phyloP scores from a whole-genome alignment of 2,888 invertebrate genomes.

The Leptinotarsa rubiginosa region DNA sequence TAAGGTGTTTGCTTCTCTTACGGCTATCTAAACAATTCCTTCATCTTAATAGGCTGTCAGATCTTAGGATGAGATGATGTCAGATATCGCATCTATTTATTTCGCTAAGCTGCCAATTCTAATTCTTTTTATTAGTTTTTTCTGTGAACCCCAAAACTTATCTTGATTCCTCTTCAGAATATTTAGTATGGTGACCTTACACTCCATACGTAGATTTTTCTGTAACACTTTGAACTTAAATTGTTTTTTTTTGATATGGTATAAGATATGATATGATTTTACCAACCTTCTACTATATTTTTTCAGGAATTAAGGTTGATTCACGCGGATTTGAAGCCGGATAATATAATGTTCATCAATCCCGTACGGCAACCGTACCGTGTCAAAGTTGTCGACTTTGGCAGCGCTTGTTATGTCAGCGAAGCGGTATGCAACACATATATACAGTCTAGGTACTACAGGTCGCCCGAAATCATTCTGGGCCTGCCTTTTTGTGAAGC shows the following conservation, averaged over 20 bases:
- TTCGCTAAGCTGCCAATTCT: no score
- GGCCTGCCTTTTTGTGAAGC: conserved; percentile 99
- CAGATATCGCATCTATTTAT: no score
- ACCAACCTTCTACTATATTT: conserved; percentile 32
- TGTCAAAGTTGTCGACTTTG: conserved; percentile 99
- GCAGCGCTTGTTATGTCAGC: conserved; percentile 98
- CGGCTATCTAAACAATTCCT: no score
- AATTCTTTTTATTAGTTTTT: no score
- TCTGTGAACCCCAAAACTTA: no score
- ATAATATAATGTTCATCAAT: conserved; percentile 99
- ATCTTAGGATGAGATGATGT: no score
- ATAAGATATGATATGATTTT: neutral
- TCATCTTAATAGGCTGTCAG: no score
- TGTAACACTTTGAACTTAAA: no score
- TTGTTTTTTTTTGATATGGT: conserved; percentile 67
- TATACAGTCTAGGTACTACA: conserved; percentile 98
- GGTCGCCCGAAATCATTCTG: conserved; percentile 96
- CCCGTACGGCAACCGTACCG: conserved; percentile 97
- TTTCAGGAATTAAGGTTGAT: conserved; percentile 96
- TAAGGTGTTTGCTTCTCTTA: no score
- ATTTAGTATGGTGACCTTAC: no score
- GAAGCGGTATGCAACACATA: conserved; percentile 99
- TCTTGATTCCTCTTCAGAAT: no score
- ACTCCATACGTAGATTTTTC: no score
- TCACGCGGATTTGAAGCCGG: conserved; percentile 99